phyloP scores from a whole-genome alignment of 2,797 vertebrate genomes.

The Acridotheres tristis region DNA sequence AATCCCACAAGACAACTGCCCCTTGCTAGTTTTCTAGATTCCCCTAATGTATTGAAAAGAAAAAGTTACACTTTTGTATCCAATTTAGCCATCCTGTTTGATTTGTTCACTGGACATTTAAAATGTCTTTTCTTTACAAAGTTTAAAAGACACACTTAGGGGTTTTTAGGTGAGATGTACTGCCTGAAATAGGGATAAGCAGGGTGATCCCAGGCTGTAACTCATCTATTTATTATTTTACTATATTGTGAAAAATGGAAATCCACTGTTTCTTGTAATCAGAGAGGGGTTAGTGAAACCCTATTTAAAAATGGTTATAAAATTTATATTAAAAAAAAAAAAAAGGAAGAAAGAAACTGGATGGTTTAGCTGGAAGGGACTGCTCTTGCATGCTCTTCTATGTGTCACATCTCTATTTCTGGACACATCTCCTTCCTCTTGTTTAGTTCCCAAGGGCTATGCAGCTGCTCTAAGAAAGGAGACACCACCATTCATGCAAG shows the following conservation, averaged over 20 bases:
- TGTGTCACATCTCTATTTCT: not conserved
- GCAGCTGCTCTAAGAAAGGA: conserved; percentile 4
- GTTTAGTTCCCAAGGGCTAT: not conserved
- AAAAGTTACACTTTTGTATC: not conserved
- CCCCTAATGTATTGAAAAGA: not conserved
- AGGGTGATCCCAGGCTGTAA: not conserved
- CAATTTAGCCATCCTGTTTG: not conserved
- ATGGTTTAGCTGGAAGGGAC: not conserved
- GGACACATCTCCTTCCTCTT: not conserved
- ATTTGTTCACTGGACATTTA: not conserved
- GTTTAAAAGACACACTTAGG: not conserved
- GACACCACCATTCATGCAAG: not conserved
- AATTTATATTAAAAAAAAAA: not conserved
- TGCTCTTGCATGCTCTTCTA: not conserved
- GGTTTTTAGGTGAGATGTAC: not conserved
- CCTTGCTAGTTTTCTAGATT: not conserved
- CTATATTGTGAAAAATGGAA: not conserved
- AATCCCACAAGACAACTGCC: not conserved
- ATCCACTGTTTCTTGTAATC: not conserved
- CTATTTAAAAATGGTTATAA: not conserved
- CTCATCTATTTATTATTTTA: not conserved
- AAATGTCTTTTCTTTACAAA: not conserved
- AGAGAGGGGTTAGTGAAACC: not conserved
- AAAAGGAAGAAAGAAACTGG: not conserved
- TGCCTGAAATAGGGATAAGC: not conserved